Base-by-base conservation (phyloP, 1,140 invertebrate species). In the Eulimnadia texana region DNA sequence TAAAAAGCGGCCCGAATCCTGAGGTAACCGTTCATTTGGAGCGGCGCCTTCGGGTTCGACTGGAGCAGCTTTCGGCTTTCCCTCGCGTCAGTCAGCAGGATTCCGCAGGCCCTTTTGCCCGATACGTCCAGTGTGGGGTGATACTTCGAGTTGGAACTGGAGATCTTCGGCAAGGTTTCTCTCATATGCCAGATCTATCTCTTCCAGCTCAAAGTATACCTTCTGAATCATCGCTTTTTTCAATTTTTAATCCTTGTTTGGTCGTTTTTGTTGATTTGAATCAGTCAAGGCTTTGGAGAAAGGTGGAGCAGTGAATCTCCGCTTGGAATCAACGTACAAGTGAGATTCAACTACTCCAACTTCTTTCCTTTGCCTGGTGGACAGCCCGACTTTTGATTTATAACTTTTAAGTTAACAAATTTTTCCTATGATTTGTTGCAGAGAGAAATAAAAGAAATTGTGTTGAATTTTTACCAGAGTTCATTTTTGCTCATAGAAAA, bases 271-370 rank as follows among this genome's bases (percentile, higher is more conserved):
- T 13, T 56, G n/a, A 20, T 51, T 51, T 29, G 20, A 24, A 16
- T 50, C 25, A 11, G 24, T 3, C 19, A 16, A 20, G 54, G 29
- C 61, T 73, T 68, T 67, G 66, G 78, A 75, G 76, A 72, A 74
- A 80, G 80, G 79, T 81, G 79, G 79, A 82, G 81, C 74, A 83
- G 82, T 83, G 77, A 82, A 80, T 83, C 81, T 81, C 78, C 81
- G 77, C 79, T 80, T 77, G 72, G 74, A 71, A 66, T 62, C 51
- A 19, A 54, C 22, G 33, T 72, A 66, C 70, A 78, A 79, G 80
- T 82, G 82, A 84, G 82, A 84, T 84, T 84, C 82, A 82, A 82
- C 82, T 84, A 80, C 82, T 84, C 82, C 82, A 83, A 82, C 82
- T 84, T 82, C 81, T 79, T 78, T 29, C 62, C 29, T 54, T 56